Evolutionary conservation across 2,113 vertebrate species (phyloP).

Genomic region (Caranx ignobilis): DNA sequence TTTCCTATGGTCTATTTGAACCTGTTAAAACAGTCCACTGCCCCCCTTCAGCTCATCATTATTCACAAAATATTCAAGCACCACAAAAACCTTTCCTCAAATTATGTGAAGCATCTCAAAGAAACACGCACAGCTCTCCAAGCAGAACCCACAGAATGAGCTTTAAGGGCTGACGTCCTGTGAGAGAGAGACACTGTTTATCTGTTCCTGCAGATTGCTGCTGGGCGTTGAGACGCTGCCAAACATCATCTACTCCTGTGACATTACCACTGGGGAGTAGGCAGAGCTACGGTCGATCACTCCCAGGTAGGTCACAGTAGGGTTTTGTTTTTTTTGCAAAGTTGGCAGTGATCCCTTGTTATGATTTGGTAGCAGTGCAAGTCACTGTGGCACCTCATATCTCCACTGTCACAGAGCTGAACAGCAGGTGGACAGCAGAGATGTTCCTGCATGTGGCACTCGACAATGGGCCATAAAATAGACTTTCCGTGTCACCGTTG

Average conservation of each 20-base stretch:
- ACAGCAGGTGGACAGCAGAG: no score
- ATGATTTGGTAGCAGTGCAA: background rate
- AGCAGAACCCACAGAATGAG: conserved; percentile 1
- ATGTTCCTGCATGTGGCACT: no score
- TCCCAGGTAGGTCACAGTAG: background rate
- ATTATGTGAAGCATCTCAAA: conserved; percentile 2
- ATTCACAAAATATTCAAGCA: background rate
- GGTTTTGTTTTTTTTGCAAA: background rate
- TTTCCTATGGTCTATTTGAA: background rate
- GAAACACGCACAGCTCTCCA: conserved; percentile 5
- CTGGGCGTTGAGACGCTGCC: background rate
- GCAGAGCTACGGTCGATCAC: conserved; percentile 3
- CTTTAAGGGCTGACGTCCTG: background rate
- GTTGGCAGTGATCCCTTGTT: background rate
- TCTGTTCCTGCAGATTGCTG: conserved; percentile 39
- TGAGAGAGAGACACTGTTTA: conserved; percentile 24
- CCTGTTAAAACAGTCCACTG: background rate
- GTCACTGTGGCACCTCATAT: background rate
- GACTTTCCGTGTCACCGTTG: no score
- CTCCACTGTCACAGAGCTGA: no score
- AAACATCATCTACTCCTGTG: conserved; percentile 29
- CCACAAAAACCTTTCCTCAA: background rate
- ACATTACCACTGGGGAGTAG: conserved; percentile 22
- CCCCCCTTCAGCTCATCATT: background rate
- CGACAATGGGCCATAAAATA: no score